Conservation (phyloP, 2,113 vertebrate species). For the Dicaeum eximium region DNA sequence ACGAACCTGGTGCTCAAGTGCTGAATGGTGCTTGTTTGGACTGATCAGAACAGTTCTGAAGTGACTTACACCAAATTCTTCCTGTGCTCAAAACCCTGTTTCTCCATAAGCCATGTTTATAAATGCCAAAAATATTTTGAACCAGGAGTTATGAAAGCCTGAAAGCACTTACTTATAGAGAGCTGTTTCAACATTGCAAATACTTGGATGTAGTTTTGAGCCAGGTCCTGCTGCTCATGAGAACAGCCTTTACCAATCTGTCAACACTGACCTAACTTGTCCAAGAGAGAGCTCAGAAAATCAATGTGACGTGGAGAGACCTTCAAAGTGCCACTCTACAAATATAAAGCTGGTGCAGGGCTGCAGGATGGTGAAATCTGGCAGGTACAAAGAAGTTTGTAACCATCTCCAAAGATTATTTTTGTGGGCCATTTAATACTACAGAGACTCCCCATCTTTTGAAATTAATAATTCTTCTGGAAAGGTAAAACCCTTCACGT, state of each 20-base stretch:
- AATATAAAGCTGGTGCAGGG: neutral
- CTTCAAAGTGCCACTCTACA: neutral
- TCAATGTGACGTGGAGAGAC: neutral
- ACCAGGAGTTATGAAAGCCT: slow-evolving; percentile 28
- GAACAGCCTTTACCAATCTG: slow-evolving; percentile 17
- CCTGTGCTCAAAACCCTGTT: slow-evolving; percentile 3
- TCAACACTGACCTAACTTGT: neutral
- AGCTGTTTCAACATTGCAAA: slow-evolving; percentile 34
- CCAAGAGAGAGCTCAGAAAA: neutral
- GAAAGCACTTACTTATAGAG: slow-evolving; percentile 40
- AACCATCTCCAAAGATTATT: neutral
- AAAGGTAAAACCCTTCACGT: neutral
- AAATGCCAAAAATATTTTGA: slow-evolving; percentile 45
- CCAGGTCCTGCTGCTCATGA: neutral
- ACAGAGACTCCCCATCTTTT: neutral
- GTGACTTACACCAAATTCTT: slow-evolving; percentile 20
- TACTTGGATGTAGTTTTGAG: neutral
- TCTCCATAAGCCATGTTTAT: slow-evolving; percentile 12
- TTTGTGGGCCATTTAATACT: neutral
- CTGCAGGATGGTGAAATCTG: neutral
- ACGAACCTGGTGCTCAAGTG: neutral
- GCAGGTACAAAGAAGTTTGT: neutral
- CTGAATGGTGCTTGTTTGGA: slow-evolving; percentile 1
- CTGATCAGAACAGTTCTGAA: neutral
- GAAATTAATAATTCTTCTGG: neutral